Evolutionary conservation across 2,113 vertebrate species (phyloP).

Genomic region (Acinonyx jubatus): DNA sequence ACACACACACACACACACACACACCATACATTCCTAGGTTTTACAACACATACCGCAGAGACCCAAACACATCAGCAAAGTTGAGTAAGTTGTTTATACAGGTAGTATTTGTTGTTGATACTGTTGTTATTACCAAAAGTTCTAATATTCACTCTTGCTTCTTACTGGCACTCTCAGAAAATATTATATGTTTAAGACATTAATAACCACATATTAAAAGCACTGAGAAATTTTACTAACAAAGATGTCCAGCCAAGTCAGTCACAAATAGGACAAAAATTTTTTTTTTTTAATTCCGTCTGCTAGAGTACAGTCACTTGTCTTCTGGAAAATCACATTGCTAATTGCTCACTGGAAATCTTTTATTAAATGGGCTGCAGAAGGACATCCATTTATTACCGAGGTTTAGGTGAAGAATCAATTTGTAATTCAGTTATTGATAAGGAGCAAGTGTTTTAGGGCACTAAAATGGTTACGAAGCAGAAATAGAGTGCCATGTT

Average conservation of each 20-base stretch:
- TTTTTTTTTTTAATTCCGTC: background rate
- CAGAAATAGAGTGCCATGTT: background rate
- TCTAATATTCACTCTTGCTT: background rate
- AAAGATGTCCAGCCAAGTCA: slow-evolving; percentile 36
- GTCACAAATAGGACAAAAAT: slow-evolving; percentile 9
- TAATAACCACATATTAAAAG: background rate
- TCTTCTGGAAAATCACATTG: slow-evolving; percentile 41
- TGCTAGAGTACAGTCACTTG: background rate
- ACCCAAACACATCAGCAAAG: background rate
- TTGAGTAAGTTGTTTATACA: background rate
- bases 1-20: too few relatives aligned
- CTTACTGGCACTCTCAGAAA: background rate
- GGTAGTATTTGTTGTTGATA: background rate
- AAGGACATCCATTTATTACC: background rate
- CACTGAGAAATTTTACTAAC: background rate
- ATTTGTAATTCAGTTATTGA: slow-evolving; percentile 34
- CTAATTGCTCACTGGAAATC: slow-evolving; percentile 46
- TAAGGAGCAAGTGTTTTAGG: background rate
- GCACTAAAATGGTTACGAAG: background rate
- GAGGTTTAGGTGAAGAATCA: slow-evolving; percentile 33
- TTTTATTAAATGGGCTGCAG: slow-evolving; percentile 29
- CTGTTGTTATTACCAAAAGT: background rate
- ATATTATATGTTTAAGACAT: background rate
- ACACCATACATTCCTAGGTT: background rate
- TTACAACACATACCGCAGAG: background rate